A percentile compares a stretch with the other conserved stretches of the same genome.
Evolutionary conservation across 1,140 invertebrate genomes (phyloP).

Genomic region (Geopemphigus sp.): DNA sequence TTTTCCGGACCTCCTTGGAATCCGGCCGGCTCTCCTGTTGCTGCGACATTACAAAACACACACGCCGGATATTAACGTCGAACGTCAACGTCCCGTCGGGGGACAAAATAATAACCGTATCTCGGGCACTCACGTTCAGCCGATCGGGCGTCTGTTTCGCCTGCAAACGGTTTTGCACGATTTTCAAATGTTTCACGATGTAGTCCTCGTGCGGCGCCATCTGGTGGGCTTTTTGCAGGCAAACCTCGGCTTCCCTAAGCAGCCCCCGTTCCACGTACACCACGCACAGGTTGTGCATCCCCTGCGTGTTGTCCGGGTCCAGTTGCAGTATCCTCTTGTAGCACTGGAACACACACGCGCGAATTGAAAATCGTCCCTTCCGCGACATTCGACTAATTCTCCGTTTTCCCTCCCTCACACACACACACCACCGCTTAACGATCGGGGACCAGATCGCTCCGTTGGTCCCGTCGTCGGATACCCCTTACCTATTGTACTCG

Average conservation of each 20-base stretch:
- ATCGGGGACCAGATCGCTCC: no score
- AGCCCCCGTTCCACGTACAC: constrained; percentile 89
- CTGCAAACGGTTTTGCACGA: constrained; percentile 68
- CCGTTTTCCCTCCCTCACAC: no score
- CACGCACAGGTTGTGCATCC: constrained; percentile 92
- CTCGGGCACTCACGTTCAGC: constrained; percentile 30
- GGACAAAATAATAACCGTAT: no score
- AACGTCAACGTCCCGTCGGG: no score
- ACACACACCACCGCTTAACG: no score
- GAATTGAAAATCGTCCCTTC: neutral
- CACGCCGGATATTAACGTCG: neutral
- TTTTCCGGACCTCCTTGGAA: constrained; percentile 41
- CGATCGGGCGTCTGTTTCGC: constrained; percentile 28
- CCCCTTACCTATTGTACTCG: no score
- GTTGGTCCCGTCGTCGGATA: no score
- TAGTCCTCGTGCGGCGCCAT: constrained; percentile 87
- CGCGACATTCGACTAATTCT: no score
- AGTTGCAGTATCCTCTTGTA: constrained; percentile 82
- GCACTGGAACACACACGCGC: constrained; percentile 64
- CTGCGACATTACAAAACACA: neutral
- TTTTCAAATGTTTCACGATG: constrained; percentile 81
- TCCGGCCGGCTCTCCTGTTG: constrained; percentile 27
- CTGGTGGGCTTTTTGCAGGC: constrained; percentile 73
- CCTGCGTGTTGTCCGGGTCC: constrained; percentile 90
- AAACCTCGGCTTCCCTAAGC: constrained; percentile 76